Base-by-base conservation (phyloP, 2,888 invertebrate species). In the Leucoptera coffeella region DNA sequence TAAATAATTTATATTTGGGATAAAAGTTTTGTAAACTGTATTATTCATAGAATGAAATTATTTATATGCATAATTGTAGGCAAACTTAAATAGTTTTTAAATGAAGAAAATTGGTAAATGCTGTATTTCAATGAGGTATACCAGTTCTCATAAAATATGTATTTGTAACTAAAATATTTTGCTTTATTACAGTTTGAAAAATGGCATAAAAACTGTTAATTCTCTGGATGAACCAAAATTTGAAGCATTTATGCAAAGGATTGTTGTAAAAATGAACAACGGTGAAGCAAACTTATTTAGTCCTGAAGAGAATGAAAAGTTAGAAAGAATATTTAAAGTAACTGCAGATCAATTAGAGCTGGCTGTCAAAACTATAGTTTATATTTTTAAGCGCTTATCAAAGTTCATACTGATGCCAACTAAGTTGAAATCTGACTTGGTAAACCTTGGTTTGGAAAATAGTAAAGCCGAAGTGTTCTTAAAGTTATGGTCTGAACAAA, bases 391-490 rank as follows among this genome's bases (percentile, higher is more conserved):
- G 40, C 53, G 50, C 36, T 42, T 59, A 33, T 31, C 58, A 2
- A 69, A 61, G 35, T 67, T 43, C 34, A 57, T 69, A 27, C 59
- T 65, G 33, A 62, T 64, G 61, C 67, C 69, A 10, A 28, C 35
- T n/a, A 39, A 58, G 39, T 43, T 69, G 15, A 64, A 56, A 39
- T 45, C 33, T 33, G 59, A 65, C 41, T 41, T 69, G 5, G 44
- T 41, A 29, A 31, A 31, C 14, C 33, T 60, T 25, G 67, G 65
- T 17, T 37, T 67, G 8, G 45, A 32, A 32, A 43, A 46, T 41
- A 50, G 52, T 20, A 69, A 65, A 39, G 43, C 54, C 12, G 58
- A 61, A 29, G 35, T 42, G 7, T 45, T 67, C 36, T 43, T 62
- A 3, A 65, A 65, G 39, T 39, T 59, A 11, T 69, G 65, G 67